These are phyloP conservation scores for Elmis aenea DNA, from an alignment of 2,888 invertebrate genomes.

Conservation along the genomic window DNA sequence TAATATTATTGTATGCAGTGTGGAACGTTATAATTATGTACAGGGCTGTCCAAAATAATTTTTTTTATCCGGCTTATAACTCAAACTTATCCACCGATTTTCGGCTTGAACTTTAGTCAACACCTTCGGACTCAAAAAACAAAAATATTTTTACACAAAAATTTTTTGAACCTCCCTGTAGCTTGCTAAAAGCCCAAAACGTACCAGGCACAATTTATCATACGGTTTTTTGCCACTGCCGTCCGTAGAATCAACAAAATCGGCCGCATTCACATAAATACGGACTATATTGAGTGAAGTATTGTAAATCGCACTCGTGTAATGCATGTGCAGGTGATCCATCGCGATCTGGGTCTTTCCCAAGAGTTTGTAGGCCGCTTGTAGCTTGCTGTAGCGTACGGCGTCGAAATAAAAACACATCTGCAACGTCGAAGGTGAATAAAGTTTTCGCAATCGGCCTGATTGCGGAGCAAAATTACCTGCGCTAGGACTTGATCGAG, in stretches of 20 bases:
- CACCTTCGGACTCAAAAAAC: no score
- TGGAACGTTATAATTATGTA: no score
- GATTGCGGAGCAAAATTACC: slow-evolving; percentile 48
- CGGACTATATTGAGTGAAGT: slow-evolving; percentile 58
- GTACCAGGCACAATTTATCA: slow-evolving; percentile 71
- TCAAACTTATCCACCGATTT: no score
- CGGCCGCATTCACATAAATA: slow-evolving; percentile 47
- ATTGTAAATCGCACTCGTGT: slow-evolving; percentile 85
- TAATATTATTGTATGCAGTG: no score
- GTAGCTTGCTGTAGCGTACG: slow-evolving; percentile 73
- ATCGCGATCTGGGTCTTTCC: slow-evolving; percentile 85
- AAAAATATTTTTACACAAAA: no score
- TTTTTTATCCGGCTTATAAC: no score
- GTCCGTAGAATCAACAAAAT: slow-evolving; percentile 37
- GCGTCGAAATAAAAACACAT: slow-evolving; percentile 70
- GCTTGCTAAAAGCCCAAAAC: no score
- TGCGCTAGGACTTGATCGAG: slow-evolving; percentile 81
- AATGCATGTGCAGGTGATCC: slow-evolving; percentile 93
- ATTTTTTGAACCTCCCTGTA: no score
- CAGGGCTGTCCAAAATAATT: no score
- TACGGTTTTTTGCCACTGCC: slow-evolving; percentile 67
- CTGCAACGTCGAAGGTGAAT: slow-evolving; percentile 37
- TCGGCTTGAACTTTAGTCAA: no score
- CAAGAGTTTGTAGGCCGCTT: slow-evolving; percentile 80
- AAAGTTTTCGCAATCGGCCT: slow-evolving; percentile 4